Evolutionary conservation across 2,888 invertebrate species (phyloP).

Genomic region (Dicycla oo): DNA sequence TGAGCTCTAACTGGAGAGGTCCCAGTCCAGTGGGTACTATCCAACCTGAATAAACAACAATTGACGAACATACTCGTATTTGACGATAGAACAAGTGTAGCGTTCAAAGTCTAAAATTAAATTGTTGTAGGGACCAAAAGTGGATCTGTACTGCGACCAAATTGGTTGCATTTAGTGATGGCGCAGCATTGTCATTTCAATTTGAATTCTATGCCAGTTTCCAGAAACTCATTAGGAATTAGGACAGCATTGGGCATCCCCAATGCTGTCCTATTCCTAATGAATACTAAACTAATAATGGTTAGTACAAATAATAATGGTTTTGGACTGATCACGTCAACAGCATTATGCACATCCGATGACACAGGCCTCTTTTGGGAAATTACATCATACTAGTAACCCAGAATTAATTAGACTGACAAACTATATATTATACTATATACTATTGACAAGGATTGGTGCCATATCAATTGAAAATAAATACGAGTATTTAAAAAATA

Average conservation of each 20-base stretch:
- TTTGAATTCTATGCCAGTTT: conserved; percentile 35
- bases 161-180: conserved; percentile 28
- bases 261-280: too few relatives aligned
- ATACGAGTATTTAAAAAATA: too few relatives aligned
- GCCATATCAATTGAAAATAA: neutral
- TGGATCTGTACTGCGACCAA: neutral
- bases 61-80: too few relatives aligned
- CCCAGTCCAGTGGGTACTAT: neutral
- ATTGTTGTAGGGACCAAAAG: too few relatives aligned
- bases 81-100: too few relatives aligned
- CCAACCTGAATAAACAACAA: neutral
- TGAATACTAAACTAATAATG: conserved; percentile 18
- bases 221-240: conserved; percentile 43
- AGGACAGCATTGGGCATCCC: conserved; percentile 21
- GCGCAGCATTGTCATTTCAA: conserved; percentile 20
- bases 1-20: neutral
- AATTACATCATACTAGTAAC: neutral
- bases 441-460: too few relatives aligned
- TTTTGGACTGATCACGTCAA: conserved; percentile 15
- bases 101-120: neutral
- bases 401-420: neutral
- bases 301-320: conserved; percentile 32
- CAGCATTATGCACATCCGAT: conserved; percentile 14
- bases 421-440: too few relatives aligned
- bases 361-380: neutral